These are phyloP conservation scores for Drosophila pachea DNA, from an alignment of 1,140 invertebrate genomes.

Conservation along the genomic window DNA sequence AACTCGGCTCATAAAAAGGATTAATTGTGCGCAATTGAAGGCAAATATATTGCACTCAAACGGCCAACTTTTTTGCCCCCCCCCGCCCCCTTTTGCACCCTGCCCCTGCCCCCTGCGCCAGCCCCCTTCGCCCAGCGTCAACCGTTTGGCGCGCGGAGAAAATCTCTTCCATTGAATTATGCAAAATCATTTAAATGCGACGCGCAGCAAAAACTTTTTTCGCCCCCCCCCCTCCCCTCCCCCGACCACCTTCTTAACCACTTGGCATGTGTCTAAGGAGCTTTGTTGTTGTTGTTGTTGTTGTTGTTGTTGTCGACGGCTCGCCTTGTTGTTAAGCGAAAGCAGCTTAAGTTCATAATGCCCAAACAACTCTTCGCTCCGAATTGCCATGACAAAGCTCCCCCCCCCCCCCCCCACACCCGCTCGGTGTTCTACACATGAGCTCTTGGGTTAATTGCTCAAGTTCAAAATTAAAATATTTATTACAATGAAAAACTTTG, in stretches of 20 bases:
- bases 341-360: constrained; percentile 73
- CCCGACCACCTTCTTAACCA: constrained; percentile 57
- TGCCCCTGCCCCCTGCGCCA: not conserved
- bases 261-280: constrained; percentile 67
- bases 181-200: constrained; percentile 75
- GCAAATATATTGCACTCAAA: constrained; percentile 59
- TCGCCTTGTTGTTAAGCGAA: constrained; percentile 18
- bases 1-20: constrained; percentile 63
- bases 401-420: not conserved
- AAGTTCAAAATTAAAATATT: constrained; percentile 78
- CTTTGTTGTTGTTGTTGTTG: constrained; percentile 59
- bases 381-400: constrained; percentile 54
- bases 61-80: not conserved
- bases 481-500: constrained; percentile 77
- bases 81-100: not conserved
- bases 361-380: constrained; percentile 26
- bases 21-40: constrained; percentile 74
- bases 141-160: too few species aligned
- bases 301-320: constrained; percentile 38
- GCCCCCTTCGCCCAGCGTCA: too few species aligned
- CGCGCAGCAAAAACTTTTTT: constrained; percentile 56
- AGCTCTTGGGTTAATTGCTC: constrained; percentile 73
- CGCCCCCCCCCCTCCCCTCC: constrained; percentile 24
- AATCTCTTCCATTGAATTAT: constrained; percentile 63
- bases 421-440: constrained; percentile 51